Base-by-base conservation (phyloP, 2,888 invertebrate genomes). In the Catocala nupta region DNA sequence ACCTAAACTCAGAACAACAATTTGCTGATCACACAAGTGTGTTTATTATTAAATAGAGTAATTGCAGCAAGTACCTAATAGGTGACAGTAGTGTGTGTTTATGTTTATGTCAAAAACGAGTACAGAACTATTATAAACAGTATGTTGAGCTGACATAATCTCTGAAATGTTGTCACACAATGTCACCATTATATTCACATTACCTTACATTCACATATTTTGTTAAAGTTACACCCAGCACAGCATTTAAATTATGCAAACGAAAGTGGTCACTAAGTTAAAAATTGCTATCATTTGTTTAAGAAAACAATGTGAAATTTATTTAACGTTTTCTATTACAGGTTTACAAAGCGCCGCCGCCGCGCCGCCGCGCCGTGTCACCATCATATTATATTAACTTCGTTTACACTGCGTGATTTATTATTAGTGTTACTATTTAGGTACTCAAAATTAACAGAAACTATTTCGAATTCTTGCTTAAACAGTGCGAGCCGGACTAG, bases 101-200 rank as follows among this genome's bases (percentile, higher is more conserved):
- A 39, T 39, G 36, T 39, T 0, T 7, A 7, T 7, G 36, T 9
- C 25, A 33, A 36, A 44, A 59, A 53, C 25, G 33, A 62, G 13
- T 49, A 51, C 49, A 12, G 13, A 36, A 44, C 49, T 4, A 48
- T 50, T 39, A 43, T 16, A 1, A 16, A 1, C 16, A 16, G 43
- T 33, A 9, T 43, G 59, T 49, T 48, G 16, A 33, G 13, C 9
- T 75, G 64, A 74, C 53, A 43, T 63, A 75, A 77, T 47, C 12
- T 52, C 43, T 50, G 51, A 51, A 47, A 52, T 63, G 63, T 49
- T 65, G 67, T 58, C 68, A 56, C 53, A 77, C 59, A 75, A 65
- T 66, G 78, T 63, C 70, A 59, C 54, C 59, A 75, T 76, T 76
- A 78, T 66, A 66, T 68, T 68, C 68, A 61, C 78, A 76, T 78